Conservation (phyloP, 2,113 vertebrate species). For the Pseudopipra pipra region DNA sequence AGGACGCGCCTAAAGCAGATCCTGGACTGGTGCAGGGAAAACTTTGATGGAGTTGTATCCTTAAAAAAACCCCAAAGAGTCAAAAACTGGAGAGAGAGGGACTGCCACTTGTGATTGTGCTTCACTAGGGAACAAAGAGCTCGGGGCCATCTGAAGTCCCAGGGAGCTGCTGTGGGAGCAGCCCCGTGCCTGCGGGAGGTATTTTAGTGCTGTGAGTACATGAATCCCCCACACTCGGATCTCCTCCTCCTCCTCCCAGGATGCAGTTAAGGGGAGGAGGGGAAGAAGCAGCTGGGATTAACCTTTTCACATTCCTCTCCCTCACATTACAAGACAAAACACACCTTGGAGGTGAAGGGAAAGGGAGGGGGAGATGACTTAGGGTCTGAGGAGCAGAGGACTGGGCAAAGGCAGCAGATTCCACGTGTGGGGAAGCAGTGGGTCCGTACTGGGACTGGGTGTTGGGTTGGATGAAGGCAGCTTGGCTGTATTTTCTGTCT, state of each 20-base stretch:
- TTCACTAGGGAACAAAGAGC: neutral
- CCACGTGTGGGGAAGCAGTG: neutral
- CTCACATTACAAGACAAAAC: neutral
- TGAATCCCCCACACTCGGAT: neutral
- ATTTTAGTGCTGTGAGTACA: neutral
- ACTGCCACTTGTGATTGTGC: neutral
- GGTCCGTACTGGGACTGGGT: neutral
- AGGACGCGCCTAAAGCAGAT: slow-evolving; percentile 94
- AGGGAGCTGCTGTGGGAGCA: neutral
- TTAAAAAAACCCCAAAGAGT: neutral
- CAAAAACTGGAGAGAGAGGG: neutral
- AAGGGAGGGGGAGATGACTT: neutral
- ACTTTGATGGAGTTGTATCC: slow-evolving; percentile 98
- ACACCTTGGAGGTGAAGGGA: neutral
- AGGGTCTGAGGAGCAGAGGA: neutral
- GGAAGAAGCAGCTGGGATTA: neutral
- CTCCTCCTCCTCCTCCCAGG: neutral
- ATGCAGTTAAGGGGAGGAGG: neutral
- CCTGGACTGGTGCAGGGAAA: slow-evolving; percentile 92
- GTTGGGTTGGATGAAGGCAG: neutral
- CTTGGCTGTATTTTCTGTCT: neutral
- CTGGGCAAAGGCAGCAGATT: neutral
- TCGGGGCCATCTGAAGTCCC: neutral
- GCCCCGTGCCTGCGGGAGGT: neutral
- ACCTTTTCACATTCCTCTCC: neutral